These are phyloP conservation scores for Callitettix versicolor DNA, from an alignment of 1,140 invertebrate genomes.

Conservation along the genomic window DNA sequence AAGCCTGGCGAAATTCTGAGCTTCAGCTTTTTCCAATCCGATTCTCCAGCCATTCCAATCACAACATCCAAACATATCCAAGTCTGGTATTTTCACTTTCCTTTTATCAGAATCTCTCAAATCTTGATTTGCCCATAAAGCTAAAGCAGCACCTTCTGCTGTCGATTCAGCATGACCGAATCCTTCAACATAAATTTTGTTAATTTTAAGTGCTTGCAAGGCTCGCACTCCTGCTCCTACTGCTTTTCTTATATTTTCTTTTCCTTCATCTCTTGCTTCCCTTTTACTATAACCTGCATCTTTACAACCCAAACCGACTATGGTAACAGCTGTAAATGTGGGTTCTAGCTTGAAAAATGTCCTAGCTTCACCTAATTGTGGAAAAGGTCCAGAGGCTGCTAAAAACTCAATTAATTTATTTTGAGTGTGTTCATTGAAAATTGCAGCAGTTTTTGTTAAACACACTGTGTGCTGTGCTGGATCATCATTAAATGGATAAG, in stretches of 20 bases:
- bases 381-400: slow-evolving; percentile 7
- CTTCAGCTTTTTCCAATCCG: slow-evolving; percentile 43
- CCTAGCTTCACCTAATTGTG: slow-evolving; percentile 45
- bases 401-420: slow-evolving; percentile 11
- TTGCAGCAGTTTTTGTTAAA: slow-evolving; percentile 3
- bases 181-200: slow-evolving; percentile 45
- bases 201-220: slow-evolving; percentile 31
- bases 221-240: slow-evolving; percentile 52
- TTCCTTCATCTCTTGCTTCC: slow-evolving; percentile 55
- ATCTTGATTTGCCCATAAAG: slow-evolving; percentile 53
- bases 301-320: slow-evolving; percentile 58
- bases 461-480: neutral
- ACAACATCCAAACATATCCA: slow-evolving; percentile 25
- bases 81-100: slow-evolving; percentile 7
- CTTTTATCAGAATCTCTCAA: slow-evolving; percentile 11
- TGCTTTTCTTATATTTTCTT: slow-evolving; percentile 50
- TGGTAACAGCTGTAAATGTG: slow-evolving; percentile 48
- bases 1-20: slow-evolving; percentile 47
- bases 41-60: slow-evolving; percentile 40
- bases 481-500: slow-evolving; percentile 3
- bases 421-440: slow-evolving; percentile 2
- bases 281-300: slow-evolving; percentile 43
- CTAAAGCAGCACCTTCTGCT: slow-evolving; percentile 57
- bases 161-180: slow-evolving; percentile 60
- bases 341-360: slow-evolving; percentile 50